These are phyloP conservation scores for Monoplex corrugatus DNA, from an alignment of 2,888 invertebrate genomes.

Conservation along the genomic window DNA sequence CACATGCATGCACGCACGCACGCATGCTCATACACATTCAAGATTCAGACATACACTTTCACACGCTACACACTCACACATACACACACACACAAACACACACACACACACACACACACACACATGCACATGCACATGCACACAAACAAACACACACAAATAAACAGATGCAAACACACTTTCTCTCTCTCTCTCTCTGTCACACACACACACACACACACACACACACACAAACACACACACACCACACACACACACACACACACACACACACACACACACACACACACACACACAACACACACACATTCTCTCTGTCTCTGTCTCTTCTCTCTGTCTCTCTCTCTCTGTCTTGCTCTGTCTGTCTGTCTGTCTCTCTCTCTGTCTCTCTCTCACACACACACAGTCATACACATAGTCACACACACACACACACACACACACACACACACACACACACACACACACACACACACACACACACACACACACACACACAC, in stretches of 20 bases:
- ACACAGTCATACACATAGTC: too few species aligned
- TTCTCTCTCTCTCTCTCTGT: background rate
- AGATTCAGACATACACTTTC: background rate
- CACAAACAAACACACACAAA: background rate
- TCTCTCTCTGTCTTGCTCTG: background rate
- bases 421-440: too few species aligned
- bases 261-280: constrained; percentile 25
- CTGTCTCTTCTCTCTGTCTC: background rate
- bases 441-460: constrained; percentile 17
- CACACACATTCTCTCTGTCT: background rate
- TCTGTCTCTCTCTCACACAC: constrained; percentile 1
- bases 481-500: background rate
- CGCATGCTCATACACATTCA: background rate
- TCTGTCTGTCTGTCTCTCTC: constrained; percentile 18
- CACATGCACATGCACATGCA: background rate
- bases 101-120: background rate
- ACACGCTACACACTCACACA: background rate
- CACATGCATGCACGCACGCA: constrained; percentile 14
- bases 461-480: constrained; percentile 24
- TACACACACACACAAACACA: background rate
- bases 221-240: background rate
- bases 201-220: background rate
- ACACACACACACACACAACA: background rate
- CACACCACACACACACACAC: background rate
- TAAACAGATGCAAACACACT: background rate